Base-by-base conservation (phyloP, 2,113 vertebrate genomes). In the Scartelaos histophorus region DNA sequence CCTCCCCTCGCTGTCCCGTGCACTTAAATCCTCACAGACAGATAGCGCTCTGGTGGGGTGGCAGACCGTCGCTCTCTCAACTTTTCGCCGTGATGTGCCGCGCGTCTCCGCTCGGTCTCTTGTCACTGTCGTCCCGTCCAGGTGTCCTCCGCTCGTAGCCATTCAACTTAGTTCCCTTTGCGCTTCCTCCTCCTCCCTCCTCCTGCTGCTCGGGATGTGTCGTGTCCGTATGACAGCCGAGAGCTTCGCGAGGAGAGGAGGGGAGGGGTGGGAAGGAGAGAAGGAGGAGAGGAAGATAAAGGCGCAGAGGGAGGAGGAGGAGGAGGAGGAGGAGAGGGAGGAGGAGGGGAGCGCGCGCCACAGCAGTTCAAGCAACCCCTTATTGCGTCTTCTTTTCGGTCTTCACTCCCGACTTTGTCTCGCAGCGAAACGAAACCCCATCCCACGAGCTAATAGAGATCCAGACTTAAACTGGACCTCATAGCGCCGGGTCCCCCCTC, bases 331-430 rank as follows among this genome's bases (percentile, higher is more conserved):
- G n/a, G 53, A 21, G 53, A n/a, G 10, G 53, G n/a, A 21, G 34
- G 60, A 53, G 38, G 67, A 19, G 17, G 22, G 24, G 69, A 25
- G n/a, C 53, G 73, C 56, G 58, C 58, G 58, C 58, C 25, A 29
- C 58, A 34, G 58, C 58, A 34, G 58, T 76, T 76, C 67, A 79
- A 82, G 86, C 88, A 87, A 84, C 87, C 88, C 81, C 83, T 47
- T 73, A 73, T 90, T 43, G 38, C 90, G 85, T 80, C 71, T 57
- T 86, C 76, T 91, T 90, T 92, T 93, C 94, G 93, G 90, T 91
- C 91, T 90, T 19, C 60, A 89, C 90, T 88, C 90, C 92, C 81
- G 85, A 86, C 92, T 91, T 91, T 76, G 69, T 90, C 81, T 82
- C 90, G 90, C 88, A 19, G 34, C 9, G 61, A 64, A 64, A 64